A percentile compares a stretch with the other conserved stretches of the same genome.
Evolutionary conservation across 2,888 invertebrate genomes (phyloP).

Genomic region (Cerceris ruficornis): DNA sequence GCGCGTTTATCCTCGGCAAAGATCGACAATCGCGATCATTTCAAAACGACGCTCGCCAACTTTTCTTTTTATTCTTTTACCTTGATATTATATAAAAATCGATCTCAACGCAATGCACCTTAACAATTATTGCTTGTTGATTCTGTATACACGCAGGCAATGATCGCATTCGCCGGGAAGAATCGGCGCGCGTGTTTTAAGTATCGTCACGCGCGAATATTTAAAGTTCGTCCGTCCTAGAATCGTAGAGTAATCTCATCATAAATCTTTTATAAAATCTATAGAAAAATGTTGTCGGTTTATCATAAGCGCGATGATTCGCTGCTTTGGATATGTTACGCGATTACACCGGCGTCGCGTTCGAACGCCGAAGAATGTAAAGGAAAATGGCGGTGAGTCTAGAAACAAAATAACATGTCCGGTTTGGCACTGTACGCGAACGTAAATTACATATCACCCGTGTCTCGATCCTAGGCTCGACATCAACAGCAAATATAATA

Average conservation of each 20-base stretch:
- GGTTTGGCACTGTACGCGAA: constrained; percentile 75
- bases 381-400: constrained; percentile 12
- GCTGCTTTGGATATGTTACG: constrained; percentile 47
- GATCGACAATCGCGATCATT: no score
- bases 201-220: constrained; percentile 43
- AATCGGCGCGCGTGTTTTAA: constrained; percentile 24
- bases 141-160: background rate
- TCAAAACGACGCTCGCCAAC: no score
- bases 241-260: constrained; percentile 61
- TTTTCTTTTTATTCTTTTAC: no score
- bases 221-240: constrained; percentile 58
- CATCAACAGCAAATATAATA: constrained; percentile 65
- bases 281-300: constrained; percentile 52
- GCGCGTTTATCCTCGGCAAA: no score
- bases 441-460: constrained; percentile 65
- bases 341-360: constrained; percentile 5
- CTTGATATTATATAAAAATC: constrained; percentile 3
- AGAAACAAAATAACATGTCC: constrained; percentile 13
- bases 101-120: constrained; percentile 1
- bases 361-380: background rate
- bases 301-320: constrained; percentile 33
- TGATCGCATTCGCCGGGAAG: constrained; percentile 44
- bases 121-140: constrained; percentile 35
- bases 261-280: constrained; percentile 66
- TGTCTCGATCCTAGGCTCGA: constrained; percentile 72